These are phyloP conservation scores for Botia kubotai DNA, from an alignment of 2,797 vertebrate genomes.

Conservation along the genomic window DNA sequence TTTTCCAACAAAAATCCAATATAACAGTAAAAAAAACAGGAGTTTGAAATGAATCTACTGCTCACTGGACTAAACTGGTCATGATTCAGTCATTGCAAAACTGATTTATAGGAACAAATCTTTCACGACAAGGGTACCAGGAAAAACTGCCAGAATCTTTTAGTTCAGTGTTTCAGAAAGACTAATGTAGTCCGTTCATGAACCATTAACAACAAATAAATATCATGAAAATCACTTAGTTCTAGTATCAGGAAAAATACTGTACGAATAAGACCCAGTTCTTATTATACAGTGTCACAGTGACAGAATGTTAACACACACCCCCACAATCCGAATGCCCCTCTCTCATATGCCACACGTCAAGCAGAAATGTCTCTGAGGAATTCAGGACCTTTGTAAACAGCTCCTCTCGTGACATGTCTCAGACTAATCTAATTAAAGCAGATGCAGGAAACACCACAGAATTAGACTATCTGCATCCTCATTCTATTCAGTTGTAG, in stretches of 20 bases:
- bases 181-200: background rate
- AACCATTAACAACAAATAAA: background rate
- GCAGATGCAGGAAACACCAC: constrained; percentile 32
- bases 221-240: background rate
- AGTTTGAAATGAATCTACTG: too few relatives aligned
- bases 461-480: constrained; percentile 20
- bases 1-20: too few relatives aligned
- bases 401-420: constrained; percentile 21
- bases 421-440: constrained; percentile 42
- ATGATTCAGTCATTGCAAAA: background rate
- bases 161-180: background rate
- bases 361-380: background rate
- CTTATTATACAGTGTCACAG: background rate
- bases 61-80: too few relatives aligned
- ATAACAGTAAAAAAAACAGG: too few relatives aligned
- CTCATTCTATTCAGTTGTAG: constrained; percentile 4
- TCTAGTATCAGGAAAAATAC: background rate
- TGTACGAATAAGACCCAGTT: background rate
- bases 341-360: background rate
- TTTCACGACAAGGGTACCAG: background rate
- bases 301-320: constrained; percentile 10
- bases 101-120: background rate
- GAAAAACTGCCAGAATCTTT: background rate
- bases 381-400: constrained; percentile 33
- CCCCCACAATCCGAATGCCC: constrained; percentile 1